These are phyloP conservation scores for Tinea trinotella DNA, from an alignment of 2,888 invertebrate species.

Conservation along the genomic window DNA sequence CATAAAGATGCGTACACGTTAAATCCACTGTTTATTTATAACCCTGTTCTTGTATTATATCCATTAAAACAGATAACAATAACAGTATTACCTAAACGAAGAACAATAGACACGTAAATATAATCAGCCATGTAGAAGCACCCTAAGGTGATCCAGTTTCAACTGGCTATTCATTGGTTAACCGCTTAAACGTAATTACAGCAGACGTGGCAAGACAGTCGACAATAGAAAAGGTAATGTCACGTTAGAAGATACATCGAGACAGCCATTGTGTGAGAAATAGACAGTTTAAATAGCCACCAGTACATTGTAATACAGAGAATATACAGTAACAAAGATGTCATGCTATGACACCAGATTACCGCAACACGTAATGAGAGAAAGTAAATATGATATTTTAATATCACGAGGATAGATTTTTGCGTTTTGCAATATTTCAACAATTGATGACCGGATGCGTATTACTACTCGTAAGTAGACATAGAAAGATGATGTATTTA, in stretches of 20 bases:
- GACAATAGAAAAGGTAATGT: slow-evolving; percentile 1
- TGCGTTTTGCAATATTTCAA: background rate
- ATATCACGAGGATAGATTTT: background rate
- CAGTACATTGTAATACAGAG: background rate
- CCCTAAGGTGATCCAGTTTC: background rate
- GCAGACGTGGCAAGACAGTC: background rate
- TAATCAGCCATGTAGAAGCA: background rate
- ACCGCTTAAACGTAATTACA: slow-evolving; percentile 14
- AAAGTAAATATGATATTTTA: background rate
- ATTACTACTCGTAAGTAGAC: too few species aligned
- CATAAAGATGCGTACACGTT: background rate
- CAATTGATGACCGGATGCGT: too few species aligned
- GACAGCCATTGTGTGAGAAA: slow-evolving; percentile 3
- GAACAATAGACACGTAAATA: too few species aligned
- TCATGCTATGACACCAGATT: background rate
- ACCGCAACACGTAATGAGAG: background rate
- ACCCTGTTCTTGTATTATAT: too few species aligned
- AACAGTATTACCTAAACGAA: background rate
- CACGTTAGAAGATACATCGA: background rate
- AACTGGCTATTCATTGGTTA: slow-evolving; percentile 5
- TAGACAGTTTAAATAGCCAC: background rate
- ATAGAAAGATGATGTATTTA: too few species aligned
- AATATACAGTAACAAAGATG: background rate
- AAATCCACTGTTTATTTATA: too few species aligned
- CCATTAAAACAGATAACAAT: too few species aligned